phyloP scores from a whole-genome alignment of 1,140 invertebrate species.

The Drosophila ogumai region DNA sequence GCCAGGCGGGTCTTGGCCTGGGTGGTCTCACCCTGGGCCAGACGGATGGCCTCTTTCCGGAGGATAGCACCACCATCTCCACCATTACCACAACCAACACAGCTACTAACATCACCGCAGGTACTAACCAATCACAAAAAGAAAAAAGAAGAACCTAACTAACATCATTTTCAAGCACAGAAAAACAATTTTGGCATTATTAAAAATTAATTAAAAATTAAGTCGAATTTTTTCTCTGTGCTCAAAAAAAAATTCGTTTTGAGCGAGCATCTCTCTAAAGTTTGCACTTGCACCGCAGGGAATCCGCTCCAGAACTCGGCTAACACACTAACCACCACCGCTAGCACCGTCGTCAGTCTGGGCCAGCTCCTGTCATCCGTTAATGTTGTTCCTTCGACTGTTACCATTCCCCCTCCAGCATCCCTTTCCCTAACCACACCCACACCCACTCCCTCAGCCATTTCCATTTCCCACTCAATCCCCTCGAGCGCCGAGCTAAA shows the following conservation, averaged over 20 bases:
- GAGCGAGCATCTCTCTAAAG: slow-evolving; percentile 52
- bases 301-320: slow-evolving; percentile 55
- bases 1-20: slow-evolving; percentile 55
- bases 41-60: slow-evolving; percentile 58
- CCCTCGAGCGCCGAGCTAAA: slow-evolving; percentile 68
- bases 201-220: too few relatives aligned
- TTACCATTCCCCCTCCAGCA: background rate
- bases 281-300: slow-evolving; percentile 76
- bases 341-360: slow-evolving; percentile 51
- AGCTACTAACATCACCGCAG: slow-evolving; percentile 49
- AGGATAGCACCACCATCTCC: slow-evolving; percentile 53
- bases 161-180: slow-evolving; percentile 23
- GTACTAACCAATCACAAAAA: slow-evolving; percentile 45
- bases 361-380: slow-evolving; percentile 44
- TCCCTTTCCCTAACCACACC: slow-evolving; percentile 6
- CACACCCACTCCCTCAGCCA: slow-evolving; percentile 8
- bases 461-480: slow-evolving; percentile 21
- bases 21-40: slow-evolving; percentile 56
- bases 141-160: background rate
- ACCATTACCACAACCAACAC: slow-evolving; percentile 38
- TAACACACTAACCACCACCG: slow-evolving; percentile 69
- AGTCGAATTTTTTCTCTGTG: slow-evolving; percentile 16
- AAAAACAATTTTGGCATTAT: slow-evolving; percentile 17
- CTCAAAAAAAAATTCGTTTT: background rate
- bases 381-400: slow-evolving; percentile 15